phyloP scores from a whole-genome alignment of 2,888 invertebrate genomes.

The Hydriomena furcata region DNA sequence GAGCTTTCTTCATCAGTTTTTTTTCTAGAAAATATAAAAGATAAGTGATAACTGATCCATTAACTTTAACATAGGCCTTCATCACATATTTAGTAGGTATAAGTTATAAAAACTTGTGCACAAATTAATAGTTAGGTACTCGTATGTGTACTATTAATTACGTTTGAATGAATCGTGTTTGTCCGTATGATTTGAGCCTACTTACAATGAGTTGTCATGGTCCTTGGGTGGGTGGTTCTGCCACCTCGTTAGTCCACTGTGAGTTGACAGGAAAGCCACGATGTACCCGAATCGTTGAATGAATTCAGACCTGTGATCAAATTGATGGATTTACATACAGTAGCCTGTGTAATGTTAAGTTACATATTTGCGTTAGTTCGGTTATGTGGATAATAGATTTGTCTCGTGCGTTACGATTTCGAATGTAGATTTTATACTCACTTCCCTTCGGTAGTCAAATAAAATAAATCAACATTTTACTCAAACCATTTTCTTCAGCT shows the following conservation, averaged over 20 bases:
- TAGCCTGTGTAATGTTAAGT: not conserved
- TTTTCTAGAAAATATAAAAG: too few relatives aligned
- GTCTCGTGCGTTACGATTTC: not conserved
- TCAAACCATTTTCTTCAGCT: conserved; percentile 12
- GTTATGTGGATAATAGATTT: not conserved
- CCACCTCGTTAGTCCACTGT: conserved; percentile 95
- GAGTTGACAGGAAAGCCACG: conserved; percentile 94
- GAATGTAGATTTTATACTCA: conserved; percentile 4
- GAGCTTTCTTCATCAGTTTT: too few relatives aligned
- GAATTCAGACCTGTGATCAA: conserved; percentile 88
- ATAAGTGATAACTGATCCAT: too few relatives aligned
- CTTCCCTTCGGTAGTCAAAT: conserved; percentile 14
- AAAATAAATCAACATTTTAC: not conserved
- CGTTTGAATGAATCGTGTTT: too few relatives aligned
- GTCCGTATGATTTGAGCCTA: not conserved
- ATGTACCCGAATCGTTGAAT: conserved; percentile 93
- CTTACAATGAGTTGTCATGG: conserved; percentile 65
- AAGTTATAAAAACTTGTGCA: too few relatives aligned
- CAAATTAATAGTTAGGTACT: too few relatives aligned
- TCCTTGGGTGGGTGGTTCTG: conserved; percentile 85
- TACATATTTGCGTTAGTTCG: not conserved
- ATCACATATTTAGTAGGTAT: too few relatives aligned
- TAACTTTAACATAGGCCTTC: too few relatives aligned
- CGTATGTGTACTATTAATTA: too few relatives aligned
- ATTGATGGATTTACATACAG: conserved; percentile 1